Conservation (phyloP, 2,797 vertebrate species). For the Thaleichthys pacificus region DNA sequence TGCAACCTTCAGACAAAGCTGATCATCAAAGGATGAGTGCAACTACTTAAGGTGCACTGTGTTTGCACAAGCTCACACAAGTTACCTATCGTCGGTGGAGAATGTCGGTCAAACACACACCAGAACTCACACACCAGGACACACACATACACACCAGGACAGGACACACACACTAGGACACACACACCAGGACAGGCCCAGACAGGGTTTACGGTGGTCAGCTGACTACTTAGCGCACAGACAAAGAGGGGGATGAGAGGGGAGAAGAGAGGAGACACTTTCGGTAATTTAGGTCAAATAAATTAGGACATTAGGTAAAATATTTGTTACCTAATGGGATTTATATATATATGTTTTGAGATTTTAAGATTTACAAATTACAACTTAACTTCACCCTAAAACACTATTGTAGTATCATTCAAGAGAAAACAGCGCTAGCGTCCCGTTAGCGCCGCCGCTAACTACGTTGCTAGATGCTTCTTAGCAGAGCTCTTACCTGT, state of each 20-base stretch:
- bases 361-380: no score
- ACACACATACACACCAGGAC: slow-evolving; percentile 14
- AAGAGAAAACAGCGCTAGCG: background rate
- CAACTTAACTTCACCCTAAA: no score
- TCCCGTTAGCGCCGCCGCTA: background rate
- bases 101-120: slow-evolving; percentile 48
- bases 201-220: slow-evolving; percentile 33
- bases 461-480: background rate
- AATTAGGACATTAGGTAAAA: background rate
- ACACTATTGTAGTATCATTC: no score
- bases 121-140: slow-evolving; percentile 55
- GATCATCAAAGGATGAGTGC: slow-evolving; percentile 44
- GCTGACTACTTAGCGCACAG: slow-evolving; percentile 23
- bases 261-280: slow-evolving; percentile 11
- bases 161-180: slow-evolving; percentile 63
- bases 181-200: slow-evolving; percentile 27
- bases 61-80: slow-evolving; percentile 65
- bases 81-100: slow-evolving; percentile 64
- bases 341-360: no score
- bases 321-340: background rate
- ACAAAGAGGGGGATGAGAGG: background rate
- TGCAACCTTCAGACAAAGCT: background rate
- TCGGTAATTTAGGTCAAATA: no score
- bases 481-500: background rate
- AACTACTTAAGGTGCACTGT: slow-evolving; percentile 50